Base-by-base conservation (phyloP, 2,113 vertebrate genomes). In the Anguilla japonica region DNA sequence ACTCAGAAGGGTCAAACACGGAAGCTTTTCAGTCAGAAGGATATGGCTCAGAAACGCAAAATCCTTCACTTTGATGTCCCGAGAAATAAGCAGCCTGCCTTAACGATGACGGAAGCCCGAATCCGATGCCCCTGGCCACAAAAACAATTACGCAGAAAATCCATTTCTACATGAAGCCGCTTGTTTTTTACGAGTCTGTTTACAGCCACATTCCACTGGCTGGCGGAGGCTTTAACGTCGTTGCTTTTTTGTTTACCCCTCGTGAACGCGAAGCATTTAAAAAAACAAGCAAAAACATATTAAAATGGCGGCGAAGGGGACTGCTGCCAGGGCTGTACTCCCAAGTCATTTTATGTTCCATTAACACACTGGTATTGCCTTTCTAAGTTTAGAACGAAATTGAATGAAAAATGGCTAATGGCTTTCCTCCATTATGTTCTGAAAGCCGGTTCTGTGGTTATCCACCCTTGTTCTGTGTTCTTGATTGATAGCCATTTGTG, bases 101-200 rank as follows among this genome's bases (percentile, higher is more conserved):
- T 79, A 83, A 80, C 53, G 46, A 53, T 14, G 56, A 63, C 39
- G 67, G 11, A 79, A 57, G 46, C 60, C 50, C 83, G 81, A 1
- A 50, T 82, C 82, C 79, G 29, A 53, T 40, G 67, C 86, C 86
- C 78, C 81, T 43, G 71, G 81, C 86, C 71, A 87, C 63, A 87
- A 87, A 87, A 83, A 87, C 86, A 87, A 87, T 87, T 87, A 87
- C 86, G n/a, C 71, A 57, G 34, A 83, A 87, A 87, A 87, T 87
- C 46, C 82, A 84, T 84, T 87, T 87, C 86, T 60, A 43, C 71
- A 84, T 50, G 40, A 8, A 75, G 82, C 82, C 40, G 79, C 53
- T 43, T 71, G 29, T 83, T 80, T 86, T 87, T 87, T 83, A 87
- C 79, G 50, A 87, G 86, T 80, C 86, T 80, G 67, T 80, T 87